phyloP scores from a whole-genome alignment of 2,797 vertebrate species.

The Fistularia tabacaria region DNA sequence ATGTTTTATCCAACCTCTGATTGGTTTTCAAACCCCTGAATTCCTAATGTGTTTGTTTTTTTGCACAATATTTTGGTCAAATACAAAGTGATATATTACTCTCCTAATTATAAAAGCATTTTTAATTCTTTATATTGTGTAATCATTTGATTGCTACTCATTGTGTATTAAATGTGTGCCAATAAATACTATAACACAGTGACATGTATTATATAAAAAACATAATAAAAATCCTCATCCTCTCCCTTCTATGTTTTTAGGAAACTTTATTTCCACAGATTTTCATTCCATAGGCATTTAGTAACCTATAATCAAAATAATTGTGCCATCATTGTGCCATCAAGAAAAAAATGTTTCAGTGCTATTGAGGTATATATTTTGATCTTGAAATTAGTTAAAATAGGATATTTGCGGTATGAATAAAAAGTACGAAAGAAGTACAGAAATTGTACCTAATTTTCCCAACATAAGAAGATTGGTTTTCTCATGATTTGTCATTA shows the following conservation, averaged over 20 bases:
- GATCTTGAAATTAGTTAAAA: no score
- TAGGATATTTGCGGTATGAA: no score
- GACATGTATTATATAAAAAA: slow-evolving; percentile 27
- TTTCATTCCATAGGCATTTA: background rate
- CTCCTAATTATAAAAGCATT: slow-evolving; percentile 27
- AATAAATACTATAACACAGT: slow-evolving; percentile 26
- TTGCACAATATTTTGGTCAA: slow-evolving; percentile 24
- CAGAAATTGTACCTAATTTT: no score
- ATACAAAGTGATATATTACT: slow-evolving; percentile 21
- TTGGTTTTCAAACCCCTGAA: slow-evolving; percentile 22
- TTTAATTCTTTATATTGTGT: slow-evolving; percentile 35
- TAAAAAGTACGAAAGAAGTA: no score
- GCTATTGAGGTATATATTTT: no score
- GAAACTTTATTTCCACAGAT: slow-evolving; percentile 10
- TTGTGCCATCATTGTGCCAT: no score
- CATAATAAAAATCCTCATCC: slow-evolving; percentile 42
- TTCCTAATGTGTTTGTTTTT: slow-evolving; percentile 35
- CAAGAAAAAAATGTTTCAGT: no score
- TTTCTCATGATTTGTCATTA: no score
- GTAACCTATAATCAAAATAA: no score
- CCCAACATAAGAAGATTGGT: no score
- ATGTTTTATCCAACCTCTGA: slow-evolving; percentile 20
- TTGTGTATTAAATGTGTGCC: slow-evolving; percentile 36
- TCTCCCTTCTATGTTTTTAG: background rate
- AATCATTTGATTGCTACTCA: no score